Base-by-base conservation (phyloP, 2,113 vertebrate species). In the Azemiops feae region DNA sequence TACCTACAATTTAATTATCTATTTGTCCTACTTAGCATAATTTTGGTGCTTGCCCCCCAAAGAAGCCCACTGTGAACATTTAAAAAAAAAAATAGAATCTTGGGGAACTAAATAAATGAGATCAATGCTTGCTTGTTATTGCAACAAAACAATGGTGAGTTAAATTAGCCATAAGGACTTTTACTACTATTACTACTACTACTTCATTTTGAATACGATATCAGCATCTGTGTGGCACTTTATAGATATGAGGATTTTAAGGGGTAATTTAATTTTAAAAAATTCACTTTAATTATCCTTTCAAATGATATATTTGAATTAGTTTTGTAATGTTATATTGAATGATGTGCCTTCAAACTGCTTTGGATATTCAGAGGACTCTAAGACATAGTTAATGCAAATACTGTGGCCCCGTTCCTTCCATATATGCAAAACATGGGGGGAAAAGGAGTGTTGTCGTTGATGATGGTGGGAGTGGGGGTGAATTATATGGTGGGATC, bases 1-100 rank as follows among this genome's bases (percentile, higher is more conserved):
- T 52, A 93, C 89, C 55, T 93, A 10, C 1, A 89, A 23, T 27
- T 94, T 93, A 90, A 88, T 93, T 91, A 86, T 93, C 50, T 92
- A 22, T 90, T 85, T 95, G 69, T 90, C 47, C 92, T n/a, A 60
- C 74, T 94, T 94, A 94, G 60, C 86, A 92, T 91, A 12, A 89
- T 52, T 93, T 53, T 25, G 88, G 58, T 47, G 57, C 87, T 74
- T 64, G 85, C 0, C 69, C 3, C 91, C 88, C 94, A 60, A 27
- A 27, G 43, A 39, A 55, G 92, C 5, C 14, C n/a, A 34, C 3
- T 87, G 1, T 12, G 89, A 89, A 92, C 0, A 92, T 0, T 30
- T 1, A 69, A 14, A 23, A 57, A 14, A 23, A 57, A 57, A 64
- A 30, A 57, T 23, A 69, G 27, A 69, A 69, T n/a, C 18, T 20